Conservation (phyloP, 2,797 vertebrate species). For the Pantherophis vulpinus region DNA sequence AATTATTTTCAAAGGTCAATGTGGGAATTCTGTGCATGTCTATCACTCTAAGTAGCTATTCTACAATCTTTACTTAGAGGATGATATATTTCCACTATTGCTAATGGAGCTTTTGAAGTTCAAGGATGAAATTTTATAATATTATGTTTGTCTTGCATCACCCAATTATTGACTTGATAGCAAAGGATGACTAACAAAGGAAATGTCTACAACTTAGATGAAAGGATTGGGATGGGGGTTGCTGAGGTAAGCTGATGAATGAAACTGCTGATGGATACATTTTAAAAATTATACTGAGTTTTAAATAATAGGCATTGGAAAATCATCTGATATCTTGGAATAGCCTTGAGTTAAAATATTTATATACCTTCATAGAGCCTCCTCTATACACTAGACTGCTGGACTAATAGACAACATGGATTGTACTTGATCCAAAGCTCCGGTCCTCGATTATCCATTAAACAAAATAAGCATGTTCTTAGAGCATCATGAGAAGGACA, state of each 20-base stretch:
- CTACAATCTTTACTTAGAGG: slow-evolving; percentile 51
- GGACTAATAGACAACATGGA: neutral
- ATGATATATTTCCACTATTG: slow-evolving; percentile 49
- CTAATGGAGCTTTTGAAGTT: slow-evolving; percentile 51
- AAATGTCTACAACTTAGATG: neutral
- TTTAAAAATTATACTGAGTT: accelerated
- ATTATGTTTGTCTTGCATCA: slow-evolving; percentile 46
- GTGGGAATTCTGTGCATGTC: slow-evolving; percentile 49
- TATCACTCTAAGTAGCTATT: slow-evolving; percentile 34
- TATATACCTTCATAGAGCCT: neutral
- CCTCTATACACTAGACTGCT: neutral
- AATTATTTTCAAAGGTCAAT: slow-evolving; percentile 61
- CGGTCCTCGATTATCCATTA: neutral
- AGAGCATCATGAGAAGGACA: neutral
- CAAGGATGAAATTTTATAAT: slow-evolving; percentile 53
- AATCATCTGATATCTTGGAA: neutral
- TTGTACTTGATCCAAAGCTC: neutral
- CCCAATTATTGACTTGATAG: slow-evolving; percentile 52
- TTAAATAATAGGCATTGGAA: neutral
- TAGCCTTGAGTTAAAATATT: neutral
- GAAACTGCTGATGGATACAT: neutral
- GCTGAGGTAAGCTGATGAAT: neutral
- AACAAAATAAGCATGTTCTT: neutral
- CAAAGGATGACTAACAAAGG: slow-evolving; percentile 24
- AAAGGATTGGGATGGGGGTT: neutral